phyloP scores from a whole-genome alignment of 2,888 invertebrate species.

The Tyria jacobaeae region DNA sequence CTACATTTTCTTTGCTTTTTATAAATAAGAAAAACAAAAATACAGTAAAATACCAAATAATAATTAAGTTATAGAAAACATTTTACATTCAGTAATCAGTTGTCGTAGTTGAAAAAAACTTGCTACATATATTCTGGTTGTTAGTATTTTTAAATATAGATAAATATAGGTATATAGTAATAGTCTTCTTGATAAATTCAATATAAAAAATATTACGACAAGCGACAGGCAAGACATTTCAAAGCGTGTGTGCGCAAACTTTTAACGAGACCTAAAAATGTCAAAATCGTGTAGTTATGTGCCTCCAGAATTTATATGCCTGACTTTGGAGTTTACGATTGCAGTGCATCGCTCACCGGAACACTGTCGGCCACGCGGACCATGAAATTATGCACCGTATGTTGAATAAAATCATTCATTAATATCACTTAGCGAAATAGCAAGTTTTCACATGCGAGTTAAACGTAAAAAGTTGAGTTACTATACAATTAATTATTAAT shows the following conservation, averaged over 20 bases:
- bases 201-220: conserved; percentile 67
- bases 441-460: conserved; percentile 79
- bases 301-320: conserved; percentile 62
- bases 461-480: conserved; percentile 64
- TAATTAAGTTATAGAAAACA: too few species aligned
- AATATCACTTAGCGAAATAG: conserved; percentile 78
- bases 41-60: too few species aligned
- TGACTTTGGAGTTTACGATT: conserved; percentile 31
- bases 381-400: conserved; percentile 81
- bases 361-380: conserved; percentile 65
- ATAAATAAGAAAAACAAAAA: too few species aligned
- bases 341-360: conserved; percentile 62
- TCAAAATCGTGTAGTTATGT: conserved; percentile 78
- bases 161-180: too few species aligned
- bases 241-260: conserved; percentile 72
- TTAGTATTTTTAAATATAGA: conserved; percentile 37
- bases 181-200: too few species aligned
- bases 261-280: conserved; percentile 74
- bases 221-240: conserved; percentile 68
- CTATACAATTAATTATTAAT: conserved; percentile 60
- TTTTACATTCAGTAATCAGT: too few species aligned
- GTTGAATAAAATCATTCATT: conserved; percentile 80
- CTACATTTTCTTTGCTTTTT: too few species aligned
- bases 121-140: neutral
- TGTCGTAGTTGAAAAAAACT: neutral